Evolutionary conservation across 2,888 invertebrate species (phyloP).

Genomic region (Pherbina coryleti): DNA sequence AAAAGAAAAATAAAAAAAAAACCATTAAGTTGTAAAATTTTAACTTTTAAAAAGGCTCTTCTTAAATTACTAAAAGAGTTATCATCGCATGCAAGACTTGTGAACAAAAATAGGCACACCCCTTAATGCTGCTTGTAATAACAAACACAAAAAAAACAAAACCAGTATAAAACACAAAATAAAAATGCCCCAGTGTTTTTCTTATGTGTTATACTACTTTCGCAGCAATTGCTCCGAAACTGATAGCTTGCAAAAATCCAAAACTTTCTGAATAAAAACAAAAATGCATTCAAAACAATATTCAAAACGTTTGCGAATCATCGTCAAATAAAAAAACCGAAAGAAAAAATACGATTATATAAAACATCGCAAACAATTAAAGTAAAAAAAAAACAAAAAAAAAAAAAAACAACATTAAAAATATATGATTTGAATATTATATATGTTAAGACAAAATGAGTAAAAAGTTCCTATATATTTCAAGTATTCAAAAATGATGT

Average conservation of each 20-base stretch:
- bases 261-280: no score
- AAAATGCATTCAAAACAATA: no score
- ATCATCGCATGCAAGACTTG: no score
- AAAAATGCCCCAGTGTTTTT: no score
- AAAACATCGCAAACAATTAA: conserved; percentile 31
- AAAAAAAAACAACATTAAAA: conserved; percentile 41
- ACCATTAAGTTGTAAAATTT: conserved; percentile 24
- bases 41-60: neutral
- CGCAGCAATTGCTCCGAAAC: no score
- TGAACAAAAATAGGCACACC: no score
- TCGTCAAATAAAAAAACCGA: neutral
- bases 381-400: conserved; percentile 38
- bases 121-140: no score
- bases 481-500: conserved; percentile 48
- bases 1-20: conserved; percentile 2
- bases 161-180: no score
- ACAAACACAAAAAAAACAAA: conserved; percentile 25
- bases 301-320: no score
- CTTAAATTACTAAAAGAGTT: no score
- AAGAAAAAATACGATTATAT: conserved; percentile 19
- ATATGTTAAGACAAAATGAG: conserved; percentile 41
- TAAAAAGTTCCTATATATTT: conserved; percentile 51
- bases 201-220: no score
- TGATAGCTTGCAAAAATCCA: no score
- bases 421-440: conserved; percentile 36